Evolutionary conservation across 2,888 invertebrate species (phyloP), one percentile per base, ranked within the genome.

Genomic region (Xestoiulus laeticollis): DNA sequence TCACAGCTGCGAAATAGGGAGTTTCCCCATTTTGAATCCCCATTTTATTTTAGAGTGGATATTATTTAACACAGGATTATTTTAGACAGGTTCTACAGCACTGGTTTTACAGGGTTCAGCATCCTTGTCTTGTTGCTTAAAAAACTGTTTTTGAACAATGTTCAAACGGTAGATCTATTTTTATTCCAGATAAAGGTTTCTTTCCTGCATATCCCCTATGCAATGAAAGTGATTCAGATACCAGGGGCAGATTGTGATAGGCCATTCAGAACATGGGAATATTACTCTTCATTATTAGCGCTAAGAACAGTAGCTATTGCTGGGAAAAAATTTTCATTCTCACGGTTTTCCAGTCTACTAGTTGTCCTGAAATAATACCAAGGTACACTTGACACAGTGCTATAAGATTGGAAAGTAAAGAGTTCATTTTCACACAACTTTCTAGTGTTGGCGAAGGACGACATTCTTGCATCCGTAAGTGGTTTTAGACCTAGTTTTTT

Each of bases 371-470:
- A 78, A 30, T 30, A 78, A 78, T 78, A 30, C 30, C 30, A 78
- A 78, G 78, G 19, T 48, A 78, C 30, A 26, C 30, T 78, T 26
- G 78, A 78, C 78, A 78, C 30, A 16, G 30, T 14, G 68, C n/a
- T 68, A 32, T 78, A 32, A 78, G 26, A 78, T 32, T 30, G 78
- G 26, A 30, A 78, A 78, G 78, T 30, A 8, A 78, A 30, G 78
- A 78, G 78, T 78, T 78, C 78, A 30, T 78, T 78, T 78, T 78
- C 78, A 78, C 78, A 78, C 78, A 78, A 78, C 30, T 14, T 78
- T 10, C 3, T 26, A 12, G 26, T 12, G 68, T 12, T 68, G 68
- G 26, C 12, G 26, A 26, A 78, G 12, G 30, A 78, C 78, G 78
- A 78, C 78, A 78, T 78, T 78, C 78, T 78, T 78, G 78, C 78